Base-by-base conservation (phyloP, 23 tunicate genomes). In the Styela clava region DNA sequence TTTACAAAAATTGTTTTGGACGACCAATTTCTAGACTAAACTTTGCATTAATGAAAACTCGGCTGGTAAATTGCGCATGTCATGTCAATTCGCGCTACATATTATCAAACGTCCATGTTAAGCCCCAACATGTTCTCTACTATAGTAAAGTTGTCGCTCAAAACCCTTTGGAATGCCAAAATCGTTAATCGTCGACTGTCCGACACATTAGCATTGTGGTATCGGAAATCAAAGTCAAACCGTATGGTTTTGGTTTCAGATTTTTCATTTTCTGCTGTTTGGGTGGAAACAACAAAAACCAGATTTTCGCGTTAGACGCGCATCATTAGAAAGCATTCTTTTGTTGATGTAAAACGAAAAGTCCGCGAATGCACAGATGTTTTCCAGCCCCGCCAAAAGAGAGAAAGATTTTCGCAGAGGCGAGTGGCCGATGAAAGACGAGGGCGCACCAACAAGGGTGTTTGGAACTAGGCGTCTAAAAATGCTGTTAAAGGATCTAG, bases 121-220 rank as follows among this genome's bases (percentile, higher is more conserved):
- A 44, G 56, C 12, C 56, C 37, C 34, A 71, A 71, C 77, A 71
- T 16, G 34, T 35, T 22, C 77, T 3, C n/a, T 18, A 34, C 16
- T 29, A 32, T 22, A 19, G 34, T 21, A 32, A 3, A 21, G 77
- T 33, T 71, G 35, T 29, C 77, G 37, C 16, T 71, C 16, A 34
- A 33, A 33, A 32, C 34, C 12, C 12, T 22, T 5, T 26, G 77
- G 77, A 71, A 71, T 71, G 35, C 35, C 24, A 71, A 32, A 35
- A 71, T 71, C 37, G 77, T 71, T 71, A 71, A 71, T 71, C 77
- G 77, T 71, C 35, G 24, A 3, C 5, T 29, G 34, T 32, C 16
- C 77, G 77, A 71, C 77, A 71, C 77, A 71, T 71, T 71, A 71
- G 56, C 12, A 5, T 12, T 44, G 56, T 44, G 56, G 56, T 44